Percentiles rank a stretch among this genome's conserved stretches.
phyloP scores from a whole-genome alignment of 2,797 vertebrate genomes.

The Argyrosomus regius region DNA sequence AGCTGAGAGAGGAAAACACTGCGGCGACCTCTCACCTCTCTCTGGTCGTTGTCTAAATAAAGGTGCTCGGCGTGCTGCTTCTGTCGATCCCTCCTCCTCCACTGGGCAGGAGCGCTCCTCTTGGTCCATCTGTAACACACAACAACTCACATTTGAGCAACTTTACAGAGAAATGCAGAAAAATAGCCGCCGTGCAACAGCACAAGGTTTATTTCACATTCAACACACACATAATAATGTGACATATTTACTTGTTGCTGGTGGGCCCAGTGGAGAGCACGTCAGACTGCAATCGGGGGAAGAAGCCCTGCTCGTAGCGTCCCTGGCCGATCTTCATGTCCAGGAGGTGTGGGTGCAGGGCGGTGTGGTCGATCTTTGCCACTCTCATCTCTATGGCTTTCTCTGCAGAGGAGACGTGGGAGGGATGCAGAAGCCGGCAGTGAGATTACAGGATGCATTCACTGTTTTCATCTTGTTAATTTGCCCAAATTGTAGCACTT shows the following conservation, averaged over 20 bases:
- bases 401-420: slow-evolving; percentile 81
- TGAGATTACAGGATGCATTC: slow-evolving; percentile 1
- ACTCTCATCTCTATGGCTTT: slow-evolving; percentile 96
- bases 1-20: not conserved
- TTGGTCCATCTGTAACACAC: slow-evolving; percentile 92
- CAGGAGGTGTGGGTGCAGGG: slow-evolving; percentile 96
- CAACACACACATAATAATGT: not conserved
- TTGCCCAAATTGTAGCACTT: not conserved
- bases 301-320: slow-evolving; percentile 97
- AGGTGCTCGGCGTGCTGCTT: slow-evolving; percentile 98
- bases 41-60: slow-evolving; percentile 97
- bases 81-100: slow-evolving; percentile 95
- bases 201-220: not conserved
- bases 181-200: not conserved
- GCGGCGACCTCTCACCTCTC: slow-evolving; percentile 88
- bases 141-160: not conserved
- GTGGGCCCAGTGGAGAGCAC: slow-evolving; percentile 95
- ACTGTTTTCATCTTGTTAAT: slow-evolving; percentile 3
- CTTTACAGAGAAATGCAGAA: not conserved
- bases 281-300: slow-evolving; percentile 95
- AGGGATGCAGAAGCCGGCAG: not conserved
- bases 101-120: slow-evolving; percentile 98
- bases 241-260: slow-evolving; percentile 93
- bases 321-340: slow-evolving; percentile 99
- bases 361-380: slow-evolving; percentile 97